Evolutionary conservation across 2,797 vertebrate species (phyloP).

Genomic region (Myoxocephalus aenaeus): DNA sequence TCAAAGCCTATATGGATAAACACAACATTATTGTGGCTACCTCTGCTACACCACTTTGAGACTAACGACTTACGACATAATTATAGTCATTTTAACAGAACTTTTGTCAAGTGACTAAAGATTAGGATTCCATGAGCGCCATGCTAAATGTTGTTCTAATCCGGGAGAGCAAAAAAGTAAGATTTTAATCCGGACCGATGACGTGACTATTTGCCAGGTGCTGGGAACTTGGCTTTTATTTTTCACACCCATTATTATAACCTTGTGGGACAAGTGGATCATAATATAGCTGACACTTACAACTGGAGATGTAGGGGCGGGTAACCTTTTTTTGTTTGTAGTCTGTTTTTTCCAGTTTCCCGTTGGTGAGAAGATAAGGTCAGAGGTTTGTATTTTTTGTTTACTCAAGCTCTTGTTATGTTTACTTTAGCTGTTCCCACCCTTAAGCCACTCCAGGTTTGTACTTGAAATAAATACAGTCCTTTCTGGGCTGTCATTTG

Average conservation of each 20-base stretch:
- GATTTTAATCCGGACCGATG: background rate
- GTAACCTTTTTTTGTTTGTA: background rate
- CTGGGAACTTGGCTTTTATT: background rate
- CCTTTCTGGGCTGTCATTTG: conserved; percentile 2
- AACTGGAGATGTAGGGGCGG: accelerated
- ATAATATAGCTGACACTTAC: background rate
- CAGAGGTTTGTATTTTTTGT: background rate
- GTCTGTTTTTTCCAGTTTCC: background rate
- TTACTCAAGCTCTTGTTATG: background rate
- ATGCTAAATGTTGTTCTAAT: background rate
- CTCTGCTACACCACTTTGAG: background rate
- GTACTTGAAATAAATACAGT: conserved; percentile 7
- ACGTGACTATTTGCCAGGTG: background rate
- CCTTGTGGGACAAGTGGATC: background rate
- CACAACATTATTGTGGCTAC: background rate
- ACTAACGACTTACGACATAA: background rate
- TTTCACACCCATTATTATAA: background rate
- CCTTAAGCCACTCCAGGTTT: background rate
- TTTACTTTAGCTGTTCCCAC: conserved; percentile 6
- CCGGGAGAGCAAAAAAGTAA: background rate
- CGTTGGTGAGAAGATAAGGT: background rate
- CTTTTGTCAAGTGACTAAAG: background rate
- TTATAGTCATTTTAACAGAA: background rate
- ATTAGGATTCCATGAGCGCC: background rate
- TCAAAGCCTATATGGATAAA: background rate